phyloP scores from a whole-genome alignment of 92 coral and sea anemone genomes.

The Porites cylindrica region DNA sequence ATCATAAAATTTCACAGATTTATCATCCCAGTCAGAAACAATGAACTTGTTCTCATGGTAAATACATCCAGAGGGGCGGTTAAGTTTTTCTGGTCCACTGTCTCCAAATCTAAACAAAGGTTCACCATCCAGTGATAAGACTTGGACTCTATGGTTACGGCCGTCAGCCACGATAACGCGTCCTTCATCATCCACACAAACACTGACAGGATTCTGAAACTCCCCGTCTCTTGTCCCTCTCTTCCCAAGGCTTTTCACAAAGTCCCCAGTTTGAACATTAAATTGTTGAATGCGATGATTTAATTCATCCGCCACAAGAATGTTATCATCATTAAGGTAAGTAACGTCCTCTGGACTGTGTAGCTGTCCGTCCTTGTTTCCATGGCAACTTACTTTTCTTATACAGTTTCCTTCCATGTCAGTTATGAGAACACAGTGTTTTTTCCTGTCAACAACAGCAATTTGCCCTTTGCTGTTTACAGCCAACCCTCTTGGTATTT shows the following conservation, averaged over 20 bases:
- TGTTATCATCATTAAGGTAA: not conserved
- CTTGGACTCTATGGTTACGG: not conserved
- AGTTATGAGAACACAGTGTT: not conserved
- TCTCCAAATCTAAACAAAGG: not conserved
- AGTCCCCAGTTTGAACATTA: not conserved
- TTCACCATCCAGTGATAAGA: not conserved
- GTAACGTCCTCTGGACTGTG: not conserved
- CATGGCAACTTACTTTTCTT: not conserved
- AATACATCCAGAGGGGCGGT: not conserved
- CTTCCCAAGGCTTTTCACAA: not conserved
- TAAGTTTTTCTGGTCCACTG: not conserved
- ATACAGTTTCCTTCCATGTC: not conserved
- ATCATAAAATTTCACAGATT: not conserved
- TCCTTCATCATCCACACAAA: not conserved
- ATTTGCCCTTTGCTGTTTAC: not conserved
- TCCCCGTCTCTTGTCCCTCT: not conserved
- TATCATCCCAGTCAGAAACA: not conserved
- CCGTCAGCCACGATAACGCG: not conserved
- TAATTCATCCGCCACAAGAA: not conserved
- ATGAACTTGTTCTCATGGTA: not conserved
- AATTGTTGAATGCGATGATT: not conserved
- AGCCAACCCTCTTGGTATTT: not conserved
- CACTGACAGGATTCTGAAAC: not conserved
- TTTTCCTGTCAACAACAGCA: not conserved
- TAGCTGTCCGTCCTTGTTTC: not conserved